phyloP scores from a whole-genome alignment of 2,888 invertebrate genomes.

The Plagodis pulveraria region DNA sequence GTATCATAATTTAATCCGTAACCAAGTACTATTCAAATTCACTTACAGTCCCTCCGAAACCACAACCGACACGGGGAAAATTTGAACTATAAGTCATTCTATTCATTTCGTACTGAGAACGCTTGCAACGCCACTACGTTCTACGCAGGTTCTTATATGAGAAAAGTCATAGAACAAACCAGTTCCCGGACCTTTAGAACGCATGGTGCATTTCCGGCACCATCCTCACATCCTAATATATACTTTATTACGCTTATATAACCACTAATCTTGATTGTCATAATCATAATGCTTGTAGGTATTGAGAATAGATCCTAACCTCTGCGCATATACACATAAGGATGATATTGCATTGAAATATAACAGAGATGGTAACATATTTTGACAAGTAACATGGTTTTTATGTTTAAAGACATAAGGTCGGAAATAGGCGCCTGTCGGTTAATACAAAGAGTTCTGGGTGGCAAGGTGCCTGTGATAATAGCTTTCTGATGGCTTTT shows the following conservation, averaged over 20 bases:
- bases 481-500: constrained; percentile 81
- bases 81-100: neutral
- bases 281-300: neutral
- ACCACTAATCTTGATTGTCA: constrained; percentile 26
- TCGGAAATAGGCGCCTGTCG: constrained; percentile 31
- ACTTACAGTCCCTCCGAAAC: constrained; percentile 24
- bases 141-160: constrained; percentile 52
- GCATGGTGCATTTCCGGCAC: constrained; percentile 50
- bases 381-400: constrained; percentile 17
- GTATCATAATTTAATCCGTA: constrained; percentile 43
- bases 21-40: constrained; percentile 45
- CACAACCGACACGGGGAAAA: constrained; percentile 22
- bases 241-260: neutral
- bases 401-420: constrained; percentile 27
- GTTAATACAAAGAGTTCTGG: constrained; percentile 44
- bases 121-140: constrained; percentile 34
- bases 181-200: constrained; percentile 42
- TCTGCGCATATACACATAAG: constrained; percentile 6
- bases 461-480: constrained; percentile 72
- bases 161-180: constrained; percentile 41
- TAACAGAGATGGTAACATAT: neutral
- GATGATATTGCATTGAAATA: constrained; percentile 5
- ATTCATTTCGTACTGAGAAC: neutral
- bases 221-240: constrained; percentile 19
- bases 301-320: neutral